Evolutionary conservation across 2,888 invertebrate species (phyloP), one percentile per base, ranked within the genome.

Genomic region (Eupithecia inturbata): DNA sequence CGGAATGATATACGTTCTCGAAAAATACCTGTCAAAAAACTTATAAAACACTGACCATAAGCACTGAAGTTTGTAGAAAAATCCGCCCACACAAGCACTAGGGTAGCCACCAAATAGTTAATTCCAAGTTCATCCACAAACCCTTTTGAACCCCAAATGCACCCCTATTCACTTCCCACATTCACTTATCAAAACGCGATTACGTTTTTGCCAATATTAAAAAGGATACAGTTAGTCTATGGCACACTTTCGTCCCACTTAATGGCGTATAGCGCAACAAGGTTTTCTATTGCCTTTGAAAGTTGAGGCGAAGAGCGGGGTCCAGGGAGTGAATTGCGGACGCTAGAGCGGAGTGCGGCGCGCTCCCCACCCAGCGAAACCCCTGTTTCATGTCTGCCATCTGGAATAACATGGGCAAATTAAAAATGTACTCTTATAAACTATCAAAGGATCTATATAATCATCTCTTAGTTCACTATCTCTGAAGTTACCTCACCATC

Each of bases 331-430:
- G 79, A 77, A 78, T 74, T 81, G 87, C 80, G 84, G 90, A 79
- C 82, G 93, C 92, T 93, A 93, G 90, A 93, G 92, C 80, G 93
- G 88, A 84, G 92, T 90, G 74, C 92, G 90, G 31, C 92, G 89
- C 72, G 92, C 89, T 83, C 92, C 91, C 41, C 88, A 90, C 82
- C 93, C 92, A 88, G 91, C 88, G 77, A 84, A 87, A 66, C 93
- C 93, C 94, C 92, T 92, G 80, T 94, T 94, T 94, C 94, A 94
- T 91, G 94, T 94, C 84, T 94, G 94, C 94, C 94, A 94, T 82
- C 94, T 93, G 84, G 95, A 96, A 97, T 22, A 31, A 53, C 49
- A 53, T 3, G 10, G 22, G 10, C 7, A 53, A 22, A 22, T 53
- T 22, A 0, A 53, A 53, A 53, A 14, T 12, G 39, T 39, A 14